Base-by-base conservation (phyloP, 1,140 invertebrate genomes). In the Pseudomyrmex cubaensis region DNA sequence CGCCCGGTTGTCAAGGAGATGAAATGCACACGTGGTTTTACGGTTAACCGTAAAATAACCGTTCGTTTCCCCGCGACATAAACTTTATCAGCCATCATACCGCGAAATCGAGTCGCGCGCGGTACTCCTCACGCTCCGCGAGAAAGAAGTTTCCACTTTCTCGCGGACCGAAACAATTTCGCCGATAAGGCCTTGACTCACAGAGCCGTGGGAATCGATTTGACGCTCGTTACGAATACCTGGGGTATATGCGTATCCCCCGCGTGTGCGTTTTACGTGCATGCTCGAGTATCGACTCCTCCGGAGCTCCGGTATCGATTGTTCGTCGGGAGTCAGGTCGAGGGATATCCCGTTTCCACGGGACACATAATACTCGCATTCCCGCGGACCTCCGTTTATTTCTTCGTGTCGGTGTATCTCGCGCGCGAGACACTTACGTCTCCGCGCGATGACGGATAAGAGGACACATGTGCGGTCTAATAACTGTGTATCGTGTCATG, bases 291-390 rank as follows among this genome's bases (percentile, higher is more conserved):
- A 91, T 92, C 90, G 87, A 63, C 90, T 87, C 75, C 76, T 75
- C 82, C 82, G 74, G 35, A 35, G 85, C 87, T 90, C 85, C 46
- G 83, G 88, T 92, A 93, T 93, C 92, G 92, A 93, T 93, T 93
- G 93, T 93, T 93, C 92, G 89, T 88, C 82, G 88, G 91, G 88
- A 91, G 90, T 91, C 88, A 87, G 85, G 86, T 92, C 91, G 88
- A 87, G 86, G 89, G 90, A 93, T 93, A 93, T 92, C 92, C 90
- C 91, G 88, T 93, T 93, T 93, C 92, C 88, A 85, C 85, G 77
- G 85, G 91, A 92, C 90, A 92, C 91, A 92, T 92, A 91, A 92
- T 91, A 91, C 91, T 84, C 63, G 86, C 89, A 92, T 92, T 90
- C 91, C 91, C 83, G 84, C 73, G 86, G 72, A 84, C 73, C 78